Evolutionary conservation across 2,888 invertebrate species (phyloP).

Genomic region (Phorcus lineatus): DNA sequence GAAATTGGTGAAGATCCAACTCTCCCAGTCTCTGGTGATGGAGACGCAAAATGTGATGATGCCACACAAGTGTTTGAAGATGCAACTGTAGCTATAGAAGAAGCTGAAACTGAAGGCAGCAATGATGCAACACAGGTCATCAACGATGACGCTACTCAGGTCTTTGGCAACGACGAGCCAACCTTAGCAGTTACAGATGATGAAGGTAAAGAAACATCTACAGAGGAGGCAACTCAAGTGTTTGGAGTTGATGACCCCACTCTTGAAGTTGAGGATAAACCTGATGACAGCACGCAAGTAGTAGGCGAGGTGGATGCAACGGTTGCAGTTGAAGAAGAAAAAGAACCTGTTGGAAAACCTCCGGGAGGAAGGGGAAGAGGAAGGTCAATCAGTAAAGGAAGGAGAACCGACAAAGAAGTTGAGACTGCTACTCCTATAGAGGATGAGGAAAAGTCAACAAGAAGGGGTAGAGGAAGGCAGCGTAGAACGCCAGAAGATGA

Average conservation of each 20-base stretch:
- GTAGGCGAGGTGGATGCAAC: constrained; percentile 2
- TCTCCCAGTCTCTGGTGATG: not conserved
- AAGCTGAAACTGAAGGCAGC: not conserved
- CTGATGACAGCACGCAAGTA: constrained; percentile 29
- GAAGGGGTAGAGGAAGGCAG: not conserved
- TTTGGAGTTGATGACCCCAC: constrained; percentile 2
- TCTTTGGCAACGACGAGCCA: not conserved
- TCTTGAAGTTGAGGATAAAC: not conserved
- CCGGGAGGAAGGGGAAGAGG: constrained; percentile 30
- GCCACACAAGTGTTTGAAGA: constrained; percentile 13
- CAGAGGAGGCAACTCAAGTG: constrained; percentile 3
- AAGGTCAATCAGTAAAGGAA: not conserved
- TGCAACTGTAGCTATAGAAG: constrained; percentile 1
- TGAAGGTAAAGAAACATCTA: not conserved
- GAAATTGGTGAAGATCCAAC: constrained; percentile 25
- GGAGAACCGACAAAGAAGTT: not conserved
- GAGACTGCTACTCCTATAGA: not conserved
- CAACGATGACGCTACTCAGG: not conserved
- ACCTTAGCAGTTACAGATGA: not conserved
- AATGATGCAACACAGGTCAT: constrained; percentile 16
- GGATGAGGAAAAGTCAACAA: not conserved
- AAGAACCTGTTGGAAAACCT: not conserved
- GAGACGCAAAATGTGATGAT: constrained; percentile 3
- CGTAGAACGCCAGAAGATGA: not conserved
- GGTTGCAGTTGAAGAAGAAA: constrained; percentile 22